Percentiles rank a stretch among this genome's conserved stretches.
Evolutionary conservation across 1,140 invertebrate genomes (phyloP).

Genomic region (Gryllus bimaculatus): DNA sequence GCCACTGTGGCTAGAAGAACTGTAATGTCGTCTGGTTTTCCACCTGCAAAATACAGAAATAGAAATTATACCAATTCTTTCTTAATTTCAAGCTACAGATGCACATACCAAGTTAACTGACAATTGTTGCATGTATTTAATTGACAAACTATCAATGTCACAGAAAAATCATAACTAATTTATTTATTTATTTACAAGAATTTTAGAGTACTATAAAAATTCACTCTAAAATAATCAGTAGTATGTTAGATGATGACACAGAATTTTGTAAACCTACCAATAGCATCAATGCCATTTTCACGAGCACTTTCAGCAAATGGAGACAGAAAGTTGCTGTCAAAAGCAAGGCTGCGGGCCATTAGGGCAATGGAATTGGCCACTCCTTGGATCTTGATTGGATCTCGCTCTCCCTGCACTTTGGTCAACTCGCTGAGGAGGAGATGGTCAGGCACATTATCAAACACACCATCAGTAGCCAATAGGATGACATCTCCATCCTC

Average conservation of each 20-base stretch:
- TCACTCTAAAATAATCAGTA: background rate
- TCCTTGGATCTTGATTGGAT: conserved; percentile 68
- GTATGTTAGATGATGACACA: background rate
- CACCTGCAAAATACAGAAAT: conserved; percentile 57
- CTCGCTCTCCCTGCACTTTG: conserved; percentile 56
- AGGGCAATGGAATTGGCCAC: conserved; percentile 90
- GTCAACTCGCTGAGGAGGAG: conserved; percentile 72
- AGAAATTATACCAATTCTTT: too few species aligned
- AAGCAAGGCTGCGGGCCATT: conserved; percentile 85
- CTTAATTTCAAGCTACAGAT: too few species aligned
- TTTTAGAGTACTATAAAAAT: too few species aligned
- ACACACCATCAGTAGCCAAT: conserved; percentile 93
- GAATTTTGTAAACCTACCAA: conserved; percentile 54
- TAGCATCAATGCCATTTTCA: conserved; percentile 84
- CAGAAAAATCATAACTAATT: too few species aligned
- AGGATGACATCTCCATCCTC: conserved; percentile 92
- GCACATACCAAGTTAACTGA: too few species aligned
- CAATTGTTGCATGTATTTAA: too few species aligned
- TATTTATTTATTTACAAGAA: too few species aligned
- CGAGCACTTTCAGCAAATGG: conserved; percentile 89
- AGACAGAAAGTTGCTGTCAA: conserved; percentile 89
- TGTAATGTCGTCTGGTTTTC: conserved; percentile 96
- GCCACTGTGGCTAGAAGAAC: conserved; percentile 85
- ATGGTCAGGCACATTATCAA: conserved; percentile 92
- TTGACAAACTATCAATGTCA: too few species aligned